These are phyloP conservation scores for Merops nubicus DNA, from an alignment of 2,113 vertebrate species.

Conservation along the genomic window DNA sequence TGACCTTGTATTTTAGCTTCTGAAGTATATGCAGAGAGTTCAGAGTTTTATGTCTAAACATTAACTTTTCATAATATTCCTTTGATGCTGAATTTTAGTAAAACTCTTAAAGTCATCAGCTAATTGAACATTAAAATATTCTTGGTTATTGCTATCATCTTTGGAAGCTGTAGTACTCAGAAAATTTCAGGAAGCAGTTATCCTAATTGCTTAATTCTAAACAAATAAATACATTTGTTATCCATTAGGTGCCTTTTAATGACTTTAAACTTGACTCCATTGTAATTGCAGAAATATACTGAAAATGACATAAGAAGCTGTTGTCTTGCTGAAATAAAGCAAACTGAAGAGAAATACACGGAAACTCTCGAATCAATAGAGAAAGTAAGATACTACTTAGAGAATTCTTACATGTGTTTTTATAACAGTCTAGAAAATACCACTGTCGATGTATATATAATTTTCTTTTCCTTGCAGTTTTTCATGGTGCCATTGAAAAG, in stretches of 20 bases:
- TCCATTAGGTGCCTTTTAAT: neutral
- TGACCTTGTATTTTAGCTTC: slow-evolving; percentile 4
- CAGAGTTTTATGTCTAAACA: neutral
- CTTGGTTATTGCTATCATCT: neutral
- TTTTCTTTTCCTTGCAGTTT: slow-evolving; percentile 80
- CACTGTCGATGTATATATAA: neutral
- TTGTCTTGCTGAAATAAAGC: slow-evolving; percentile 93
- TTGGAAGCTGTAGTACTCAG: neutral
- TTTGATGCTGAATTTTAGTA: slow-evolving; percentile 18
- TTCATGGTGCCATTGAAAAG: slow-evolving; percentile 92
- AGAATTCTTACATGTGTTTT: neutral
- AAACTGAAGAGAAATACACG: slow-evolving; percentile 97
- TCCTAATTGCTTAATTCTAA: slow-evolving; percentile 22
- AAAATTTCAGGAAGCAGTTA: slow-evolving; percentile 40
- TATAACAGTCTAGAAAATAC: neutral
- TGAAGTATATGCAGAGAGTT: neutral
- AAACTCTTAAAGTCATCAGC: neutral
- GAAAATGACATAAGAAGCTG: slow-evolving; percentile 94
- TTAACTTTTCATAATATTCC: slow-evolving; percentile 10
- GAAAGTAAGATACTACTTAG: slow-evolving; percentile 77
- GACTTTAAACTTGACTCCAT: slow-evolving; percentile 37
- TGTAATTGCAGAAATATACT: slow-evolving; percentile 85
- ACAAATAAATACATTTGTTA: slow-evolving; percentile 30
- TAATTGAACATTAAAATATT: slow-evolving; percentile 24
- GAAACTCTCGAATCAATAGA: slow-evolving; percentile 97